Evolutionary conservation across 2,797 vertebrate species (phyloP), one percentile per base, ranked within the genome.

Genomic region (Yasuhikotakia modesta): DNA sequence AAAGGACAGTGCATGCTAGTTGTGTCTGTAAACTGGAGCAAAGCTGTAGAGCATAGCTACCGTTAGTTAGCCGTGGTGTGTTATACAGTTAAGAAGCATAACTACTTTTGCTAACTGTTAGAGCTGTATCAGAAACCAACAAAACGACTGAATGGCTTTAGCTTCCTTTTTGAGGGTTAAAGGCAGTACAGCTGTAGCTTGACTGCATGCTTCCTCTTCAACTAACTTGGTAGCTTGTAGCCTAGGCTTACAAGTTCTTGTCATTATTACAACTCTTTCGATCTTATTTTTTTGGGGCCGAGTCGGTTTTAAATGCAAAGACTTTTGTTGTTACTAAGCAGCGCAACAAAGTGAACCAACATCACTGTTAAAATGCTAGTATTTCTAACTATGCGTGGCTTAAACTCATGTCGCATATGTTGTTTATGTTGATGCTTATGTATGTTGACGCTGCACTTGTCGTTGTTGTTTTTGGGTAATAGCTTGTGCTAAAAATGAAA

Each of bases 11-110:
- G 67, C 66, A 73, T 61, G 70, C 60, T 60, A 67, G 76, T 66
- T 81, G 55, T 75, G 68, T 65, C 61, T 63, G 70, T 63, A 57
- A 68, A 64, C 66, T 55, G 27, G 76, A 75, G 65, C 70, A 79
- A 50, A 81, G 76, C 80, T 43, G 74, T 61, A 50, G 30, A 75
- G 83, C 68, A 53, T 69, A 82, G 83, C 81, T 70, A 70, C 81
- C 68, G 81, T 84, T 86, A 83, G 80, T 83, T 83, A 83, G 85
- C 81, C 73, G 39, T 55, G 50, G 48, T 22, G 52, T 70, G 70
- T 72, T 53, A 67, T 79, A 67, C 55, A 43, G 43, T 46, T 53
- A 70, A 57, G 30, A 50, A 76, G 70, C 61, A 57, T 58, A 17
- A 70, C 72, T 77, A 81, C 73, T 82, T 81, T 79, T 48, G 61